Evolutionary conservation across 1,140 invertebrate genomes (phyloP).

Genomic region (Cataglyphis hispanica): DNA sequence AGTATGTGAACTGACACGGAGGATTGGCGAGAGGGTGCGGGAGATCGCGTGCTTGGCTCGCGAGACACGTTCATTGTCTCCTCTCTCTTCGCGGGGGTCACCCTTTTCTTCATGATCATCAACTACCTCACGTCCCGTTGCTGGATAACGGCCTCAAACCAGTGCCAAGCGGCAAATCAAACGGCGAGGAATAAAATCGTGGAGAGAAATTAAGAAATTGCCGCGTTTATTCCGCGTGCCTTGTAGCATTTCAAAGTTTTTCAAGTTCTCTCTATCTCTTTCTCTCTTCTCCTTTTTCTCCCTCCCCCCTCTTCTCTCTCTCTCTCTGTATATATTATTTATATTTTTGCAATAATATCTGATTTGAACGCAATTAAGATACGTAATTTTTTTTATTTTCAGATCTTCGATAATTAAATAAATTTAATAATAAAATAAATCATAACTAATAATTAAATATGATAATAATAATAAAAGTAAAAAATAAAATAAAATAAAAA

Average conservation of each 20-base stretch:
- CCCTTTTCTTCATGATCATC: slow-evolving; percentile 73
- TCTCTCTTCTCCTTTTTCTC: too few relatives aligned
- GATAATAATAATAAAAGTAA: too few relatives aligned
- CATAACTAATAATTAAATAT: too few relatives aligned
- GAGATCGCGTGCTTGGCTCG: slow-evolving; percentile 74
- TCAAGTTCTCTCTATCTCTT: too few relatives aligned
- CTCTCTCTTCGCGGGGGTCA: slow-evolving; percentile 67
- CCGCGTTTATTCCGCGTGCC: slow-evolving; percentile 1
- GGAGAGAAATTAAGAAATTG: slow-evolving; percentile 54
- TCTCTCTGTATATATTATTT: too few relatives aligned
- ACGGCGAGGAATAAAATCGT: background rate
- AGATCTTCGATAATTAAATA: too few relatives aligned
- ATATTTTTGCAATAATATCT: too few relatives aligned
- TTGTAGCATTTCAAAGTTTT: background rate
- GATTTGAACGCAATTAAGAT: too few relatives aligned
- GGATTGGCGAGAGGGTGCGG: slow-evolving; percentile 32
- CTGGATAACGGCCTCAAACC: slow-evolving; percentile 49
- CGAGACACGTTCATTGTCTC: slow-evolving; percentile 83
- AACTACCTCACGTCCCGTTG: slow-evolving; percentile 61
- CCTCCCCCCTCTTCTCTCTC: too few relatives aligned
- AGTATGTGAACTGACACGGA: slow-evolving; percentile 55
- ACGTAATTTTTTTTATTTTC: too few relatives aligned
- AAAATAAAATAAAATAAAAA: too few relatives aligned
- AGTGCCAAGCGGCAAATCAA: slow-evolving; percentile 53
- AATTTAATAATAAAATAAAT: too few relatives aligned